Conservation (phyloP, 2,797 vertebrate genomes). For the Melanogrammus aeglefinus region DNA sequence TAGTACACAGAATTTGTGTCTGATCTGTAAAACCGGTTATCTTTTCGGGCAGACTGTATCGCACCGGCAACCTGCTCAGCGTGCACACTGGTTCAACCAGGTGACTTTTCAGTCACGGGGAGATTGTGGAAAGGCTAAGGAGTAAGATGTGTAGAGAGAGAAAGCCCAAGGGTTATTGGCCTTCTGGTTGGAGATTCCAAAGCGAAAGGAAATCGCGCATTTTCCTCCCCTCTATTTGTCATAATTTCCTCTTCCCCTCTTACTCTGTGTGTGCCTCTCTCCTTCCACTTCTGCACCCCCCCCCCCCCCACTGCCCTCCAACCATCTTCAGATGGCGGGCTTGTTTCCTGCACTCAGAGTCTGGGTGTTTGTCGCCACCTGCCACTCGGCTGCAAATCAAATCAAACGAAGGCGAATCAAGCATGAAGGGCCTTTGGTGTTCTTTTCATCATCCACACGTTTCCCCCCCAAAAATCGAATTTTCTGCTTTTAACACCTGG, state of each 20-base stretch:
- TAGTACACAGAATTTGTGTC: not conserved
- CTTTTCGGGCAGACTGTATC: not conserved
- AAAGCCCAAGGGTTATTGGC: not conserved
- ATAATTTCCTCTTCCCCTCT: not conserved
- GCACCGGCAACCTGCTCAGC: not conserved
- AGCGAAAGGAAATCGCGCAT: not conserved
- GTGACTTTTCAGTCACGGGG: not conserved
- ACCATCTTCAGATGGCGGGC: not conserved
- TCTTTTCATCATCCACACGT: not conserved
- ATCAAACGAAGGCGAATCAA: not conserved
- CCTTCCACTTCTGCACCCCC: not conserved
- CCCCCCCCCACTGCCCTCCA: not conserved
- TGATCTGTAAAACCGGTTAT: not conserved
- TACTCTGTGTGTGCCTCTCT: not conserved
- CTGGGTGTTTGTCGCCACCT: slow-evolving; percentile 6
- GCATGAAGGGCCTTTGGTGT: not conserved
- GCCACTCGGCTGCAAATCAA: slow-evolving; percentile 6
- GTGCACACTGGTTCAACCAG: not conserved
- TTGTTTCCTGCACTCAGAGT: not conserved
- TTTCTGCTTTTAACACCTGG: not conserved
- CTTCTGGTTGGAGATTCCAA: not conserved
- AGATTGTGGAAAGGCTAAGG: not conserved
- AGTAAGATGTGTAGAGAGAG: not conserved
- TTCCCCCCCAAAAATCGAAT: not conserved
- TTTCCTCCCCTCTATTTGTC: not conserved